Base-by-base conservation (phyloP, 2,888 invertebrate genomes). In the Caenorhabditis macrosperma region DNA sequence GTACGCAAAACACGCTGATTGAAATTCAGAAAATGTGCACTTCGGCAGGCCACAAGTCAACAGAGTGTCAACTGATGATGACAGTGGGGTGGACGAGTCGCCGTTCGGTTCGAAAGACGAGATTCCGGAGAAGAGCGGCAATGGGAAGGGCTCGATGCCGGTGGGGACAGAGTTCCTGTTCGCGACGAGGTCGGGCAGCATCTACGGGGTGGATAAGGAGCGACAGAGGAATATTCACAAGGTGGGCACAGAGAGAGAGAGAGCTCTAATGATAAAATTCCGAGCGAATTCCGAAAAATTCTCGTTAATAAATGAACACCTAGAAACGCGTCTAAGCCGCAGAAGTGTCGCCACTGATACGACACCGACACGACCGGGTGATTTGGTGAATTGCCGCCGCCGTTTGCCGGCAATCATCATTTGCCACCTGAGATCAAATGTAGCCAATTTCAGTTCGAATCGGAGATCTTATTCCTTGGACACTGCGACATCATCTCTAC, bases 361-460 rank as follows among this genome's bases (percentile, higher is more conserved):
- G n/a, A n/a, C n/a, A n/a, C n/a, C n/a, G n/a, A n/a, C n/a, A n/a
- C n/a, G n/a, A n/a, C n/a, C n/a, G n/a, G n/a, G n/a, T n/a, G n/a
- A n/a, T n/a, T n/a, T n/a, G n/a, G n/a, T n/a, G n/a, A n/a, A n/a
- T n/a, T n/a, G n/a, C n/a, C n/a, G n/a, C n/a, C n/a, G n/a, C n/a
- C n/a, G n/a, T n/a, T n/a, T n/a, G n/a, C n/a, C n/a, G n/a, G n/a
- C n/a, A n/a, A n/a, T n/a, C n/a, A n/a, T n/a, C n/a, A n/a, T n/a
- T n/a, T n/a, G n/a, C n/a, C n/a, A n/a, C n/a, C n/a, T n/a, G n/a
- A n/a, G n/a, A n/a, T n/a, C n/a, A n/a, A n/a, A n/a, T n/a, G n/a
- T n/a, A n/a, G n/a, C n/a, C n/a, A n/a, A n/a, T n/a, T n/a, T n/a
- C 55, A 81, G 74, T 44, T 81, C 10, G 81, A 81, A 15, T 77